A percentile compares a stretch with the other conserved stretches of the same genome.
These are phyloP conservation scores for Bimastos eiseni DNA, from an alignment of 2,888 invertebrate genomes.

Conservation along the genomic window DNA sequence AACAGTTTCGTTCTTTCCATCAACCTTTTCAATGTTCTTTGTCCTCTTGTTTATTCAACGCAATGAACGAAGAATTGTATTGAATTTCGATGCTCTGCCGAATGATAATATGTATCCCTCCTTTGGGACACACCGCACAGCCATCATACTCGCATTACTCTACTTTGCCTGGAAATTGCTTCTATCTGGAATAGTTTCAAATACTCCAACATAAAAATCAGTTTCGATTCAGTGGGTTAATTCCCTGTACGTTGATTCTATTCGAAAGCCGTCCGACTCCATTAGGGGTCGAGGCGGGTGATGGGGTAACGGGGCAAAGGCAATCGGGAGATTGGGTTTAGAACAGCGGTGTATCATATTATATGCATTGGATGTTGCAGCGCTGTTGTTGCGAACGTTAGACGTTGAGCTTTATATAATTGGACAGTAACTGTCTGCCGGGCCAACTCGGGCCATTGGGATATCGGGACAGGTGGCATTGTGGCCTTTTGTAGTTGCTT, in stretches of 20 bases:
- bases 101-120: background rate
- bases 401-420: too few relatives aligned
- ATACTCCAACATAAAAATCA: background rate
- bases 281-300: background rate
- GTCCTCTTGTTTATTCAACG: background rate
- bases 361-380: too few relatives aligned
- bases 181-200: background rate
- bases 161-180: slow-evolving; percentile 3
- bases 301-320: background rate
- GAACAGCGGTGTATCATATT: background rate
- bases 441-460: too few relatives aligned
- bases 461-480: too few relatives aligned
- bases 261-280: background rate
- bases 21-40: background rate
- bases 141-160: background rate
- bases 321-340: background rate
- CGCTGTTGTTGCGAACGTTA: background rate
- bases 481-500: too few relatives aligned
- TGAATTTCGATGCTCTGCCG: background rate
- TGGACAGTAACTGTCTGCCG: background rate
- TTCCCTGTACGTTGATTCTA: background rate
- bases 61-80: background rate
- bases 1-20: background rate
- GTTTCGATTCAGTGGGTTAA: background rate
- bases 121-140: background rate